Evolutionary conservation across 2,113 vertebrate species (phyloP).

Genomic region (Bombycilla garrulus): DNA sequence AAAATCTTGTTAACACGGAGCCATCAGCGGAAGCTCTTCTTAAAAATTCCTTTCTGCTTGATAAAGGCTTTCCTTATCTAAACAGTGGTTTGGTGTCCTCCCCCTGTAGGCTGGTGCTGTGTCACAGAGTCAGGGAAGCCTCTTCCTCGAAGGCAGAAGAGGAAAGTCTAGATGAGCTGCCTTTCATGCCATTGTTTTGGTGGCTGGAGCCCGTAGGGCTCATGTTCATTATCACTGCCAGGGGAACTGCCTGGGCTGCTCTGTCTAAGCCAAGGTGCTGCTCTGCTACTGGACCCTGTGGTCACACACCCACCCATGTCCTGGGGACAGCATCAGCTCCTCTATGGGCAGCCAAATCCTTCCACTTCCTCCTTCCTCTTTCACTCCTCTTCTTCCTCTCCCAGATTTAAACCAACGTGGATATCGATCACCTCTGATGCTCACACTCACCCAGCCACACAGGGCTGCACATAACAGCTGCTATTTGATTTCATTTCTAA

Average conservation of each 20-base stretch:
- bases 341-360: not conserved
- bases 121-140: not conserved
- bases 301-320: not conserved
- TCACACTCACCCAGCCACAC: not conserved
- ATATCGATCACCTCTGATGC: not conserved
- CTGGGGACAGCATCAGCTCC: not conserved
- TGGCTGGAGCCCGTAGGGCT: not conserved
- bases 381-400: not conserved
- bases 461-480: not conserved
- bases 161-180: not conserved
- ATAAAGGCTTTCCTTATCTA: slow-evolving; percentile 57
- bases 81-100: slow-evolving; percentile 37
- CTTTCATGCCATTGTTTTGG: not conserved
- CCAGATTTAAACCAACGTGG: slow-evolving; percentile 21
- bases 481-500: not conserved
- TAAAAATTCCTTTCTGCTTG: slow-evolving; percentile 53
- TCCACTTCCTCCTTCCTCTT: not conserved
- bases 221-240: not conserved
- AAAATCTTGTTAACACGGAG: slow-evolving; percentile 63
- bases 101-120: not conserved
- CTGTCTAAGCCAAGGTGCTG: not conserved
- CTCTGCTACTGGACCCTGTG: not conserved
- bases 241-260: not conserved
- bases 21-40: not conserved
- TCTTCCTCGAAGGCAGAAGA: not conserved